Percentiles rank a stretch among this genome's conserved stretches.
These are phyloP conservation scores for Pterois miles DNA, from an alignment of 2,797 vertebrate species.

Conservation along the genomic window DNA sequence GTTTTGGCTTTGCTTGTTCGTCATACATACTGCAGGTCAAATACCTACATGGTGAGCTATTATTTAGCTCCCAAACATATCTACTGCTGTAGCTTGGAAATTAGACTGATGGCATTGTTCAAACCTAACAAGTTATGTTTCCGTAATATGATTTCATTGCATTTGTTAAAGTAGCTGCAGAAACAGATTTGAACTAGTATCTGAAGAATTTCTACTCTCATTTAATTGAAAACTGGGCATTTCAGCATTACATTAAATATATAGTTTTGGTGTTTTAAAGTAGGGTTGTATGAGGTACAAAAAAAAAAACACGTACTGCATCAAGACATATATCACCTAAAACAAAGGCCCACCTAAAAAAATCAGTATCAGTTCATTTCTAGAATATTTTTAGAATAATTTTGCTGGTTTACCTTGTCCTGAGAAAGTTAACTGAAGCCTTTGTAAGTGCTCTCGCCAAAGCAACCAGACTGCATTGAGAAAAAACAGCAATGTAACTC, in stretches of 20 bases:
- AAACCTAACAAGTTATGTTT: not conserved
- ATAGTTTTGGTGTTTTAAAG: too few relatives aligned
- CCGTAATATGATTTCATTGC: not conserved
- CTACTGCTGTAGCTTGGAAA: not conserved
- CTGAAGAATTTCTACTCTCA: not conserved
- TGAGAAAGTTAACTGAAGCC: too few relatives aligned
- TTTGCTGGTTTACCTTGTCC: too few relatives aligned
- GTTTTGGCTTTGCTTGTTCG: constrained; percentile 34
- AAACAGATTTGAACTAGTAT: not conserved
- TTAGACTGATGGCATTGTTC: not conserved
- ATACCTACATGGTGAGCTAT: constrained; percentile 23
- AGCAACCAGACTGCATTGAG: too few relatives aligned
- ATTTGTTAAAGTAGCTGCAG: not conserved
- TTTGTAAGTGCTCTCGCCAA: too few relatives aligned
- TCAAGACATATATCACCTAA: too few relatives aligned
- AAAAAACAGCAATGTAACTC: too few relatives aligned
- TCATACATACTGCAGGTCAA: constrained; percentile 25
- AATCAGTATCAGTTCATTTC: too few relatives aligned
- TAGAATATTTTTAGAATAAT: too few relatives aligned
- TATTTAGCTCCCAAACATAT: not conserved
- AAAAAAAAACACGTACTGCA: too few relatives aligned
- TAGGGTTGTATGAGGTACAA: too few relatives aligned
- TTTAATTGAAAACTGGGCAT: not conserved
- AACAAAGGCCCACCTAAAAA: too few relatives aligned
- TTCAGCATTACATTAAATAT: not conserved